Base-by-base conservation (phyloP, 2,888 invertebrate species). In the Amblyjoppa fuscipennis region DNA sequence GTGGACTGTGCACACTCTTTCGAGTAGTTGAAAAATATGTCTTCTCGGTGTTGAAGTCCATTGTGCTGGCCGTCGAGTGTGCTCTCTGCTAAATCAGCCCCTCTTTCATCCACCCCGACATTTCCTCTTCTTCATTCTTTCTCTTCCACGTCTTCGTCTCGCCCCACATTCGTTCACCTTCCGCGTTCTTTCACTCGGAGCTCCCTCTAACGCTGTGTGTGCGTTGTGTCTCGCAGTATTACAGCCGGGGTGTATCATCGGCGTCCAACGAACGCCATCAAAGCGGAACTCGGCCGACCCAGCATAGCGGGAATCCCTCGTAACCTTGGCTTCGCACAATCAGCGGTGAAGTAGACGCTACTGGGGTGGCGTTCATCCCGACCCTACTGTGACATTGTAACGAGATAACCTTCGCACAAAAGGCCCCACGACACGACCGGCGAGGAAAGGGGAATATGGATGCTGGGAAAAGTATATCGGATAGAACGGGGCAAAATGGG, bases 71-170 rank as follows among this genome's bases (percentile, higher is more conserved):
- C 74, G 70, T 85, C 75, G 81, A 90, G 90, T 88, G 88, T 87
- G 87, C 89, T 89, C 87, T 90, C 86, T 89, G 90, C 89, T 89
- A 90, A 91, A 91, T 91, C 91, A 90, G 89, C 88, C 85, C 79
- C 84, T 87, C 83, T 88, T 84, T 83, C 81, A 75, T 81, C 85
- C 75, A n/a, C 49, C 59, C 53, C 73, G 59, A n/a, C 66, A 28
- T 71, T 76, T 53, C 70, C 9, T 73, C 51, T 66, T 74, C 56
- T 71, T 77, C 69, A 61, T 53, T 28, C 76, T 7, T 20, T 45
- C 61, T 45, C 73, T 38, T 61, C 41, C 49, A 16, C 69, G 38
- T 68, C 68, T 74, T 51, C 28, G 45, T 51, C 73, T 68, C 51
- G 31, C 38, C 16, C 45, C 41, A 56, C 61, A 11, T 73, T 59